Evolutionary conservation across 2,113 vertebrate genomes (phyloP), one percentile per base, ranked within the genome.

Genomic region (Polypterus bichir): DNA sequence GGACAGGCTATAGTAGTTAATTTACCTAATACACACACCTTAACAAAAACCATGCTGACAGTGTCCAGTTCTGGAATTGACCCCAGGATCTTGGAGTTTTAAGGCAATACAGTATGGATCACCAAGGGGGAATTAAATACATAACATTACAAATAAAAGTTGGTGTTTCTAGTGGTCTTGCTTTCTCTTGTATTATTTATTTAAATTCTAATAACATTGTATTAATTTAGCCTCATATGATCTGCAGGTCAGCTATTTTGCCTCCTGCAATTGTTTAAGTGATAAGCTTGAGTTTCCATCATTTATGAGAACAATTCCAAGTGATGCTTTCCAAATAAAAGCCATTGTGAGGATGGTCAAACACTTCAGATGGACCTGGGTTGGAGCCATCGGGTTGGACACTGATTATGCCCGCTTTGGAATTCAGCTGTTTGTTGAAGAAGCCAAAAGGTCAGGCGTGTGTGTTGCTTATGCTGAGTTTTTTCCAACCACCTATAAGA

Each of bases 291-390:
- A 83, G 64, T 86, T 82, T 44, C 78, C 81, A 5, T 68, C 74
- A 27, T 86, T 85, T 65, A 85, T 86, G 80, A 74, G 84, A 47
- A 86, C 83, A 4, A 83, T 85, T 76, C 79, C 84, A 1, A 83
- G 81, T 64, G 84, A 86, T 10, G 52, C 74, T 59, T 83, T 83
- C 65, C 84, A 85, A 68, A 71, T 82, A 48, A 79, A 69, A 59
- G 84, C 83, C 48, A 58, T 86, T 52, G 76, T 69, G 47, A 75
- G 62, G 9, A 68, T 85, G 47, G 66, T 86, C 3, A 69, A 67
- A 53, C 75, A 83, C 47, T 86, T 84, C 54, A 66, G 72, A 54
- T 86, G 84, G 84, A 83, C 72, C 9, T 86, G 82, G 81, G 77
- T 86, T 5, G 81, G 84, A 7, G 67, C 83, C 44, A 83, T 83